A percentile compares a stretch with the other conserved stretches of the same genome.
phyloP scores from a whole-genome alignment of 2,113 vertebrate species.

The Ptilonorhynchus violaceus region DNA sequence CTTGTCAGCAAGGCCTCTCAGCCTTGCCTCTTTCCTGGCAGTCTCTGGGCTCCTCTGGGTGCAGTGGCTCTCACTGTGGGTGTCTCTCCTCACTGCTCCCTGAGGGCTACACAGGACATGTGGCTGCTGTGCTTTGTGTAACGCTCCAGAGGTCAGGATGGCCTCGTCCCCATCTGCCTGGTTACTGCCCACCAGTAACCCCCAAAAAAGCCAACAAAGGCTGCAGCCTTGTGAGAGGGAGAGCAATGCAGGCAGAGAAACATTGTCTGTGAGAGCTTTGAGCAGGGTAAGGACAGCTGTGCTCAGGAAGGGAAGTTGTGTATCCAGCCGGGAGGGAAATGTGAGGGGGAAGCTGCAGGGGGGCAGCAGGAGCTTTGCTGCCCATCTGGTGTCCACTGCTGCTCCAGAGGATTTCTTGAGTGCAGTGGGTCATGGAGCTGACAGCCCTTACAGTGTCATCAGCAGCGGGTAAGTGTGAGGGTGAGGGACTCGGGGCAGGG shows the following conservation, averaged over 20 bases:
- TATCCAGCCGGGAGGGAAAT: neutral
- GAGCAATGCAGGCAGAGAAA: neutral
- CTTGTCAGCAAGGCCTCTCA: neutral
- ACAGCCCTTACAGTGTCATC: neutral
- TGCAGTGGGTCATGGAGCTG: neutral
- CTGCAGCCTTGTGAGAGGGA: neutral
- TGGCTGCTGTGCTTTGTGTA: neutral
- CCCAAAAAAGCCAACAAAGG: neutral
- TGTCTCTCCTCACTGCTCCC: neutral
- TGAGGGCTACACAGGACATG: neutral
- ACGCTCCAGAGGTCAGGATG: fast-evolving
- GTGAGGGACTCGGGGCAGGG: neutral
- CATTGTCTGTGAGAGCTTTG: neutral
- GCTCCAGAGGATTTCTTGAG: neutral
- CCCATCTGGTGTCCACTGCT: neutral
- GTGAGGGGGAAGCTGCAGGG: neutral
- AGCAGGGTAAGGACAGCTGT: neutral
- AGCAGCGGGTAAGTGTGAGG: neutral
- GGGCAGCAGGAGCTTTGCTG: neutral
- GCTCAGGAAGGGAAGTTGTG: neutral
- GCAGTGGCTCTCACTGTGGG: neutral
- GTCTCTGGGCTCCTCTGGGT: neutral
- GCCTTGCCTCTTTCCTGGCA: neutral
- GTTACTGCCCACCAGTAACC: neutral
- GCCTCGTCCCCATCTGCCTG: fast-evolving